Percentiles rank a stretch among this genome's conserved stretches.
Evolutionary conservation across 2,113 vertebrate genomes (phyloP).

Genomic region (Rhipidura dahli): DNA sequence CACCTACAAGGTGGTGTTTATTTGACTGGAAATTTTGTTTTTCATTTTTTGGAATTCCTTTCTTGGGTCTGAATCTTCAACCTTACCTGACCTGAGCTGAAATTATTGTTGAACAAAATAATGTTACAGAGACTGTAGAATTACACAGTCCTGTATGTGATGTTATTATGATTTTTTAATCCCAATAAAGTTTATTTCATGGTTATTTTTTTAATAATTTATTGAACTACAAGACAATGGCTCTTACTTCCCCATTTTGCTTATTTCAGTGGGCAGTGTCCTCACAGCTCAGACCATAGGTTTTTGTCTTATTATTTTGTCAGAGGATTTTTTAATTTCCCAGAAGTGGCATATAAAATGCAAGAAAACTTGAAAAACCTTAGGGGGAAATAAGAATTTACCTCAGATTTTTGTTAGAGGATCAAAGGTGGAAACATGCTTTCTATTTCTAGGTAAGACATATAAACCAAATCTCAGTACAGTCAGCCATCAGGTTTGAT

Average conservation of each 20-base stretch:
- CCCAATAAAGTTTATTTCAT: not conserved
- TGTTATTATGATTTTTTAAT: not conserved
- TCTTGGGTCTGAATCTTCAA: not conserved
- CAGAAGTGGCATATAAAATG: not conserved
- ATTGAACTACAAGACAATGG: not conserved
- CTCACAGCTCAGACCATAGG: fast-evolving
- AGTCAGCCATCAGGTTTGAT: not conserved
- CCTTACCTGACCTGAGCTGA: not conserved
- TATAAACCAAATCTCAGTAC: not conserved
- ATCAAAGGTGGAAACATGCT: not conserved
- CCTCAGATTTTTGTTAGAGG: not conserved
- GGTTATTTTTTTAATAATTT: not conserved
- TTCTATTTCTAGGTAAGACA: not conserved
- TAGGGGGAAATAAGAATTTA: not conserved
- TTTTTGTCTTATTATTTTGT: not conserved
- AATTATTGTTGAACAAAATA: not conserved
- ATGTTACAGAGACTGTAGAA: not conserved
- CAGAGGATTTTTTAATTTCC: not conserved
- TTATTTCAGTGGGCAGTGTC: not conserved
- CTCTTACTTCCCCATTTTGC: not conserved
- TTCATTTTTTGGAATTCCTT: not conserved
- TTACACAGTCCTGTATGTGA: not conserved
- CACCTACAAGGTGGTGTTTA: not conserved
- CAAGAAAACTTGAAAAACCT: not conserved
- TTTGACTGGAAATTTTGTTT: not conserved